These are phyloP conservation scores for Ichneumoninae sp. DNA, from an alignment of 2,888 invertebrate species.

Conservation along the genomic window DNA sequence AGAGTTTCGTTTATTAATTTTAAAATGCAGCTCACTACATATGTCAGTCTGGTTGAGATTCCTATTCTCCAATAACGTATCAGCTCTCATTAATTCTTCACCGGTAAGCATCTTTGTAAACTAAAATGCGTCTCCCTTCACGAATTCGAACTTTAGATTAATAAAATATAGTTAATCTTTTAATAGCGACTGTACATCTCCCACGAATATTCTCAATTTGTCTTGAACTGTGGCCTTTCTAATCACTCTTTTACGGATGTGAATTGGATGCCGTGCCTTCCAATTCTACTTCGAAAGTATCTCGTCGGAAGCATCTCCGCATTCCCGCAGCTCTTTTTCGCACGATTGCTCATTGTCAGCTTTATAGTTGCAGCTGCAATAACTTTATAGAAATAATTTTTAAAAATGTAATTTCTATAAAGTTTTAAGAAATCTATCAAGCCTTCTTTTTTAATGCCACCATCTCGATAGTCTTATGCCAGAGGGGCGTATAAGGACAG, in stretches of 20 bases:
- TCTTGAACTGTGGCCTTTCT: no score
- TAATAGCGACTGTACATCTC: no score
- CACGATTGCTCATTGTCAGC: neutral
- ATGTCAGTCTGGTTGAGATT: neutral
- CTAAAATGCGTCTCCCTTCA: neutral
- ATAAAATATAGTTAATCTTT: no score
- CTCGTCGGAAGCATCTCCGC: conserved; percentile 62
- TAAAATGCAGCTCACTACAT: neutral
- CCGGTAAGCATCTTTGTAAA: neutral
- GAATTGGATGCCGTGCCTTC: conserved; percentile 68
- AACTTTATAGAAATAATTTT: no score
- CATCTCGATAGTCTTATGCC: no score
- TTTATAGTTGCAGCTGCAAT: neutral
- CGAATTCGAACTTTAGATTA: neutral
- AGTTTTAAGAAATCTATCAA: no score
- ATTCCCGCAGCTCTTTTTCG: conserved; percentile 7
- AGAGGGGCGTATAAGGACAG: no score
- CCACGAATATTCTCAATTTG: no score
- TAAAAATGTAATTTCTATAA: no score
- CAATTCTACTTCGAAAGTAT: conserved; percentile 74
- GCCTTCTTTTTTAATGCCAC: no score
- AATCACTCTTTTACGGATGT: no score
- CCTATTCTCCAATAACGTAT: neutral
- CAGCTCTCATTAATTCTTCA: neutral
- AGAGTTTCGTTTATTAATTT: neutral